phyloP scores from a whole-genome alignment of 2,113 vertebrate genomes.

The Gavialis gangeticus region DNA sequence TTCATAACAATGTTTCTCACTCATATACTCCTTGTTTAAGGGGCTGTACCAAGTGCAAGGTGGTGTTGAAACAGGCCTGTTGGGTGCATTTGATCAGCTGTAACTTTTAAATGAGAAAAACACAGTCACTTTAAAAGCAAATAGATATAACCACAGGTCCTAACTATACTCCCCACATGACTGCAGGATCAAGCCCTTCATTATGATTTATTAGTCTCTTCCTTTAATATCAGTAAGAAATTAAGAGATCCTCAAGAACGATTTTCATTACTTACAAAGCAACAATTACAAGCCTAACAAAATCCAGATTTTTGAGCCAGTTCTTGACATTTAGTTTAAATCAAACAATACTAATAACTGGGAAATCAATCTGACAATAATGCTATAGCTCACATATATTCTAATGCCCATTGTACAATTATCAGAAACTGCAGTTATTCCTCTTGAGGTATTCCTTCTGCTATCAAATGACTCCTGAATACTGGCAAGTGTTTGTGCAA shows the following conservation, averaged over 20 bases:
- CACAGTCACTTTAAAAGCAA: background rate
- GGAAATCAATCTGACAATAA: background rate
- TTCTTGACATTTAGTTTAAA: background rate
- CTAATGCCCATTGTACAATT: background rate
- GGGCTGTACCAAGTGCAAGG: rapidly evolving
- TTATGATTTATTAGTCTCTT: background rate
- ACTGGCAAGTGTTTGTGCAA: background rate
- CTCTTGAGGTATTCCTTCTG: background rate
- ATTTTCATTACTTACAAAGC: background rate
- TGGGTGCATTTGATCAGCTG: background rate
- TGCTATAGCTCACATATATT: background rate
- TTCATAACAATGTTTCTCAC: background rate
- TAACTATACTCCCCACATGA: background rate
- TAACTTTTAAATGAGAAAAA: background rate
- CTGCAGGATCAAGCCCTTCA: background rate
- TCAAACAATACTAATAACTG: too few relatives aligned
- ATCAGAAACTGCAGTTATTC: background rate
- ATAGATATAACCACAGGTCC: background rate
- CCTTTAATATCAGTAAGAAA: background rate
- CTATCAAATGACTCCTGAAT: background rate
- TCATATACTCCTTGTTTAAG: background rate
- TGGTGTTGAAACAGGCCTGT: background rate
- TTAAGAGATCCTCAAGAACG: background rate
- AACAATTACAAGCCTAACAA: background rate
- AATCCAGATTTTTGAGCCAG: background rate